A percentile compares a stretch with the other conserved stretches of the same genome.
Evolutionary conservation across 2,888 invertebrate genomes (phyloP).

Genomic region (Zygothrica quintamaculata): DNA sequence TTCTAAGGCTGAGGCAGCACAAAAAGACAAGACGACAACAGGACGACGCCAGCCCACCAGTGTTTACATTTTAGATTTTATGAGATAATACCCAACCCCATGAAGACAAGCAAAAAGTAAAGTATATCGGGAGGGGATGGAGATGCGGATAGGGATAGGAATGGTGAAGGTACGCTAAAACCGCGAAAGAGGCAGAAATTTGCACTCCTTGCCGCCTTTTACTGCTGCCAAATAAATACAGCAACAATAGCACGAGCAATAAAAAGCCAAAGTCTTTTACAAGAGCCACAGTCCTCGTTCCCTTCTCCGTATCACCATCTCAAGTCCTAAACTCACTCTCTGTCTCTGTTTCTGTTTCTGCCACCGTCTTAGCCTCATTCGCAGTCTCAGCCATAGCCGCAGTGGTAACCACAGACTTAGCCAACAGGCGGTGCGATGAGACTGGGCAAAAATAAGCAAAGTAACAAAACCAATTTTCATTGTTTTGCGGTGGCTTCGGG

Average conservation of each 20-base stretch:
- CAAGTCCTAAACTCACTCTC: neutral
- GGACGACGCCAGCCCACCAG: conserved; percentile 47
- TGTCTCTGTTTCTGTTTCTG: neutral
- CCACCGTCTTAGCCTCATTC: conserved; percentile 1
- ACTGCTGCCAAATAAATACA: conserved; percentile 72
- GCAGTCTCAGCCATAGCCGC: conserved; percentile 27
- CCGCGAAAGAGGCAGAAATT: conserved; percentile 51
- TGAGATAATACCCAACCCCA: conserved; percentile 74
- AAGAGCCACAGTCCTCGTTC: conserved; percentile 23
- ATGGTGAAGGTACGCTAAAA: conserved; percentile 25
- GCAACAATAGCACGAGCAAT: conserved; percentile 71
- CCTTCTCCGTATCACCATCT: neutral
- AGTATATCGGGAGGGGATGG: neutral
- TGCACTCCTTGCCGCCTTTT: conserved; percentile 44
- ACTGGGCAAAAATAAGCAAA: conserved; percentile 56
- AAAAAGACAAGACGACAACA: conserved; percentile 1
- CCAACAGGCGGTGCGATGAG: conserved; percentile 41
- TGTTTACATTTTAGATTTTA: conserved; percentile 79
- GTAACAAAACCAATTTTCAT: conserved; percentile 80
- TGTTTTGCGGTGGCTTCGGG: conserved; percentile 70
- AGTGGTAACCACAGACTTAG: conserved; percentile 58
- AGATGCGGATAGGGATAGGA: no score
- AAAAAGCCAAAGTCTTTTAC: conserved; percentile 69
- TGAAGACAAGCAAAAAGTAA: conserved; percentile 27
- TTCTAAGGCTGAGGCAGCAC: neutral